Base-by-base conservation (phyloP, 2,113 vertebrate genomes). In the Trematomus loennbergii region DNA sequence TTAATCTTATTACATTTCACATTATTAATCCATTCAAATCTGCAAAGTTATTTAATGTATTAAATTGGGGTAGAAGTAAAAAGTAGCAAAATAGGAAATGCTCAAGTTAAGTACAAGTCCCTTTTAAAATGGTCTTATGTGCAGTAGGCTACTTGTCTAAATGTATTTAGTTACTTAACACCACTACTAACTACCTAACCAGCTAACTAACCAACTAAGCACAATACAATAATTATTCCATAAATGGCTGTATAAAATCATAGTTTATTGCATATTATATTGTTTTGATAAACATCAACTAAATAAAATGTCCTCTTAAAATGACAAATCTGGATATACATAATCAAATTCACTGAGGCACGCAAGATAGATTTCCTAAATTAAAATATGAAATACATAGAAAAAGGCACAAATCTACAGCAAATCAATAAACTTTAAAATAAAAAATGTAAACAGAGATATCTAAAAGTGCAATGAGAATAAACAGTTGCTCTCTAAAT, bases 401-500 rank as follows among this genome's bases (percentile, higher is more conserved):
- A 12, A 48, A 33, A 12, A 52, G 33, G 16, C 8, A 58, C 52
- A 73, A 4, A 65, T 29, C 9, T 59, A 54, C 22, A 50, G 62
- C 4, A 59, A 67, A 55, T 17, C 2, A n/a, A 22, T 29, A 15
- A 67, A 2, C 1, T 68, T 58, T 54, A 22, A 22, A 63, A 73
- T 66, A 76, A 78, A 40, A 72, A 60, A 67, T 77, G 65, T 85
- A 72, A 82, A 87, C 59, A 72, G 29, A 62, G 40, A 64, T 53
- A 78, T 75, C n/a, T 59, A 16, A 69, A 86, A 72, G 76, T 87
- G 82, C 74, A 81, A 59, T 45, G 9, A 55, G 36, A 71, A 70
- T 52, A 70, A 52, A 72, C 5, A 20, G 46, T 2, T 62, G 15
- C 20, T 63, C 9, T 15, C 29, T 49, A 58, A 57, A 60, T 40